Evolutionary conservation across 2,797 vertebrate species (phyloP), one percentile per base, ranked within the genome.

Genomic region (Myotis findleyi): DNA sequence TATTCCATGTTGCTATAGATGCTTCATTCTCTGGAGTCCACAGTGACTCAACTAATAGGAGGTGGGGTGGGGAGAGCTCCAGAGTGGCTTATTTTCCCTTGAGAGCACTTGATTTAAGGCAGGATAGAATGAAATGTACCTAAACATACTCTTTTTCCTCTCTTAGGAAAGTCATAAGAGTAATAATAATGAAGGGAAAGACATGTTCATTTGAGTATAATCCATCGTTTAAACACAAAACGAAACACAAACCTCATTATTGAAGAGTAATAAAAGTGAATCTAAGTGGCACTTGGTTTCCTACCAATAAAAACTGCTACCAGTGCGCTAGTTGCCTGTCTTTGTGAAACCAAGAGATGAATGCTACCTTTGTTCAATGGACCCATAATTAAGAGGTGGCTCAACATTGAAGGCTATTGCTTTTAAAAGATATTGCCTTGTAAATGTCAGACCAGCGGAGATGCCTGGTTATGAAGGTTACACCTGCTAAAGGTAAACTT

Each of bases 351-450:
- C 81, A 62, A 89, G 79, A 89, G 53, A 16, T 7, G 69, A 27
- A 81, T 59, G 87, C n/a, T 93, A 51, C 94, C 59, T 86, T 96
- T 97, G 87, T 96, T 97, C 94, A 79, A 20, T 53, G 49, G 95
- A 68, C 64, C 73, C 38, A 1, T 82, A 73, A 95, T 96, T 96
- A 96, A 92, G 73, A 87, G 87, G 41, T 53, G 59, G 72, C 97
- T 33, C 94, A 95, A 91, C 38, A 57, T 20, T 18, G 62, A 93
- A 62, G 94, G 20, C 21, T 82, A 62, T 85, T 82, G 87, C 85
- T 89, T 91, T 93, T 47, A 97, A 93, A 75, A 90, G 68, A 27
- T 87, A 79, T 2, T 84, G 55, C 93, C 75, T 87, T 91, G 47
- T 96, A 92, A 75, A 69, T 88, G 89, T 85, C 95, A 88, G 94